Evolutionary conservation across 2,888 invertebrate species (phyloP), one percentile per base, ranked within the genome.

Genomic region (Phlogophora meticulosa): DNA sequence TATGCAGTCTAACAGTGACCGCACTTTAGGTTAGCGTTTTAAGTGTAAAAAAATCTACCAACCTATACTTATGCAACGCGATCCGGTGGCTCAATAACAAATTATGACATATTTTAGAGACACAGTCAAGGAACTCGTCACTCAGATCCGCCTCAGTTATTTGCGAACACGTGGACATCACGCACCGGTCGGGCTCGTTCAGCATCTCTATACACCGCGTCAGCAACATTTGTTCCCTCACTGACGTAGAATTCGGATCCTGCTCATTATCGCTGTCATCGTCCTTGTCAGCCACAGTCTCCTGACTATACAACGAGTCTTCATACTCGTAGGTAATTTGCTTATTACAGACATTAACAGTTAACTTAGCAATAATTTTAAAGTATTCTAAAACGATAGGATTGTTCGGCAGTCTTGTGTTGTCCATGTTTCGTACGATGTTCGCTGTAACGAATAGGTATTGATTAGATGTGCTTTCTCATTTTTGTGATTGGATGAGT

Each of bases 21-120:
- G n/a, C n/a, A n/a, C n/a, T n/a, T n/a, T n/a, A n/a, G n/a, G n/a
- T n/a, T n/a, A n/a, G n/a, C n/a, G n/a, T 28, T 28, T 28, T 28
- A 28, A 4, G 28, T 28, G 22, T 11, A 4, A 10, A 56, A 22
- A 22, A 63, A 42, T 32, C 7, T 20, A 78, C 86, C 78, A 90
- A 98, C 98, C 98, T 97, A 93, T 98, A 98, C 87, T 98, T 98
- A 88, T 98, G 98, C 79, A 98, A 96, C 0, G 98, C 97, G 89
- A 97, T 96, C 88, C 97, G 97, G 88, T 98, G 97, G 81, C 98
- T 97, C 78, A 98, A 96, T 88, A 99, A 94, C 56, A 99, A 94
- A 91, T 98, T 97, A 92, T 99, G 98, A 86, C 98, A 98, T 59
- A 99, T 96, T 87, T 97, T 96, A 73, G 98, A 98, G 70, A 98